These are phyloP conservation scores for Pilophorus perplexus DNA, from an alignment of 2,888 invertebrate genomes.

Conservation along the genomic window DNA sequence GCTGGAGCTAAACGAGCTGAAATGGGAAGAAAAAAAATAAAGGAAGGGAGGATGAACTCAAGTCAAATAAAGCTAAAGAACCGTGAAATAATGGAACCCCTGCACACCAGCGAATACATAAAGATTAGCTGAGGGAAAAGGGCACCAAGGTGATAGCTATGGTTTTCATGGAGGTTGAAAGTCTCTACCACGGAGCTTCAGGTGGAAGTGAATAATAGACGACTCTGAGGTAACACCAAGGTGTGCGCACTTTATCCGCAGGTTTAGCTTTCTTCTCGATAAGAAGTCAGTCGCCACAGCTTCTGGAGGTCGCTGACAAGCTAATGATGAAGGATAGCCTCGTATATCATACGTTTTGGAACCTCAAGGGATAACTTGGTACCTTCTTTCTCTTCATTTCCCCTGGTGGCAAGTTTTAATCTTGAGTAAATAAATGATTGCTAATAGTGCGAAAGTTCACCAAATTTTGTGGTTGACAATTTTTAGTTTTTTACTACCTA, in stretches of 20 bases:
- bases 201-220: conserved; percentile 19
- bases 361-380: too few relatives aligned
- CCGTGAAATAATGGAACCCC: conserved; percentile 7
- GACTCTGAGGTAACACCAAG: neutral
- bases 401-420: too few relatives aligned
- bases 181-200: too few relatives aligned
- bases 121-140: too few relatives aligned
- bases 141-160: too few relatives aligned
- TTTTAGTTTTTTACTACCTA: too few relatives aligned
- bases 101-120: conserved; percentile 6
- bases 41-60: neutral
- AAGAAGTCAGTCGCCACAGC: neutral
- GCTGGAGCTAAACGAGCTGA: too few relatives aligned
- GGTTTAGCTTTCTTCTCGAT: conserved; percentile 17
- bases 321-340: conserved; percentile 5
- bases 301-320: neutral
- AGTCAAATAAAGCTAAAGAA: neutral
- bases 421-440: too few relatives aligned
- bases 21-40: neutral
- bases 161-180: too few relatives aligned
- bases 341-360: neutral
- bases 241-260: conserved; percentile 31
- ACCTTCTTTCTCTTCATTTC: too few relatives aligned
- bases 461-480: too few relatives aligned
- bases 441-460: too few relatives aligned